Percentiles rank a stretch among this genome's conserved stretches.
phyloP scores from a whole-genome alignment of 1,140 invertebrate genomes.

The Drepana arcuata region DNA sequence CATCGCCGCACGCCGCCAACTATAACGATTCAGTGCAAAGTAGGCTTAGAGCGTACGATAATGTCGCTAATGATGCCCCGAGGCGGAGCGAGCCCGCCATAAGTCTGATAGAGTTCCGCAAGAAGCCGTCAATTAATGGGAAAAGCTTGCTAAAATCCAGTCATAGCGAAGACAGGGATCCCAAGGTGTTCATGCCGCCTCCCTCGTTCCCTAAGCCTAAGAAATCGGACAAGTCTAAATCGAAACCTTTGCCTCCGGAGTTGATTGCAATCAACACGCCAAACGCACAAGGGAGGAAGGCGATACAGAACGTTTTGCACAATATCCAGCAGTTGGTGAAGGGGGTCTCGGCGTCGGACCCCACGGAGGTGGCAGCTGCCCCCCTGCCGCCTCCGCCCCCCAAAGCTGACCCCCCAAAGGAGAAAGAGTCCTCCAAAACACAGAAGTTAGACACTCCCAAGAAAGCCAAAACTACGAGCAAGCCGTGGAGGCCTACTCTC shows the following conservation, averaged over 20 bases:
- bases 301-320: slow-evolving; percentile 64
- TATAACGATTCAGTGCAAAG: slow-evolving; percentile 87
- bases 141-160: slow-evolving; percentile 66
- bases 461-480: slow-evolving; percentile 67
- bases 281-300: slow-evolving; percentile 53
- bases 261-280: slow-evolving; percentile 66
- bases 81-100: slow-evolving; percentile 27
- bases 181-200: slow-evolving; percentile 52
- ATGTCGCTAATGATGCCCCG: slow-evolving; percentile 51
- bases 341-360: slow-evolving; percentile 54
- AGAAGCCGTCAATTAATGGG: slow-evolving; percentile 52
- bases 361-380: slow-evolving; percentile 43
- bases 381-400: slow-evolving; percentile 22
- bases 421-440: slow-evolving; percentile 28
- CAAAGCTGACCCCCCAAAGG: slow-evolving; percentile 24
- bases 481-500: slow-evolving; percentile 78
- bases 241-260: slow-evolving; percentile 57
- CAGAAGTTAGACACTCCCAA: slow-evolving; percentile 66
- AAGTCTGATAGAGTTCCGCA: slow-evolving; percentile 59
- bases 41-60: slow-evolving; percentile 82
- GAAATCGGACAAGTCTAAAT: slow-evolving; percentile 36
- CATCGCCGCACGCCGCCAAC: slow-evolving; percentile 80
- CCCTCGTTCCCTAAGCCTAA: slow-evolving; percentile 31
- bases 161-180: slow-evolving; percentile 41
- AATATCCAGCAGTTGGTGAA: slow-evolving; percentile 67